Percentiles rank a stretch among this genome's conserved stretches.
phyloP scores from a whole-genome alignment of 2,797 vertebrate genomes.

The Agapornis canus region DNA sequence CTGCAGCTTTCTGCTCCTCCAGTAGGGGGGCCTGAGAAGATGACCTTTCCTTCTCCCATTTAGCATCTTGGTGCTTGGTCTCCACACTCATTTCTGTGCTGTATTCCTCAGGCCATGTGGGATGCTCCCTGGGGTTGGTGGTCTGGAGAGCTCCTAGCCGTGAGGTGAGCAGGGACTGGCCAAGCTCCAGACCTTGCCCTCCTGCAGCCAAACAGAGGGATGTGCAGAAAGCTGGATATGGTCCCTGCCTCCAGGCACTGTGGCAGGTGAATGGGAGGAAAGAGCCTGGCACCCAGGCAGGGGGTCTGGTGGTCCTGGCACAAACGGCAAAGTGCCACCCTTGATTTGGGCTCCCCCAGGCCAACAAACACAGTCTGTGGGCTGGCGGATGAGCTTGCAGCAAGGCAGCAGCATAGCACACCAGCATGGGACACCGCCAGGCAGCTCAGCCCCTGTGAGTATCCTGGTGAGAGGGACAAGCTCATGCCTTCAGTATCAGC shows the following conservation, averaged over 20 bases:
- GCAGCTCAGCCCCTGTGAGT: not conserved
- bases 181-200: not conserved
- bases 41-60: not conserved
- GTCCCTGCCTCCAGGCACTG: not conserved
- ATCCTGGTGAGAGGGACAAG: not conserved
- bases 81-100: not conserved
- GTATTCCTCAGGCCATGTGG: rapidly evolving
- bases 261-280: rapidly evolving
- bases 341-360: not conserved
- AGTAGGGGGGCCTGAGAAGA: not conserved
- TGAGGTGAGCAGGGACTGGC: rapidly evolving
- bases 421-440: not conserved
- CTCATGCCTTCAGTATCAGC: not conserved
- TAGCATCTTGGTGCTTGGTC: rapidly evolving
- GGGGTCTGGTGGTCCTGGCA: not conserved
- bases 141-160: not conserved
- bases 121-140: not conserved
- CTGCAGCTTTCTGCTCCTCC: not conserved
- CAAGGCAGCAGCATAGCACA: not conserved
- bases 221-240: not conserved
- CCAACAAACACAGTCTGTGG: not conserved
- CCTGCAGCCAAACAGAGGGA: not conserved
- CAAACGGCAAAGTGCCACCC: not conserved
- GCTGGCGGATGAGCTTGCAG: not conserved
- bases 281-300: not conserved